These are phyloP conservation scores for Mycetomoellerius zeteki DNA, from an alignment of 1,140 invertebrate genomes.

Conservation along the genomic window DNA sequence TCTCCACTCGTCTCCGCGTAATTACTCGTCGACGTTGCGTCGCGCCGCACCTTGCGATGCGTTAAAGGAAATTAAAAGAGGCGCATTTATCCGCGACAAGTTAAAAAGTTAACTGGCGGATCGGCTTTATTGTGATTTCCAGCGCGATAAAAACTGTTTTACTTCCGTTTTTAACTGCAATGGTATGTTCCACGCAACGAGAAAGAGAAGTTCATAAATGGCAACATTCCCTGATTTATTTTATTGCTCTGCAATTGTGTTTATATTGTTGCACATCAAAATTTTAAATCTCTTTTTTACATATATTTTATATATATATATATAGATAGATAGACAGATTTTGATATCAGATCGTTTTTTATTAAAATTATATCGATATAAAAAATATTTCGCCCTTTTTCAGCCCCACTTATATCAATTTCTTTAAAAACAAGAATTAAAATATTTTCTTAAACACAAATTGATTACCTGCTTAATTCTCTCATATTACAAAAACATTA, in stretches of 20 bases:
- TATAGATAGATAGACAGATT: no score
- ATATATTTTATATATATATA: no score
- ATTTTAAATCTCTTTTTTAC: not conserved
- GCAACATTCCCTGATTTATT: conserved; percentile 1
- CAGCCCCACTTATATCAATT: no score
- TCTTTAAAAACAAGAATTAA: not conserved
- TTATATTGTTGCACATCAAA: not conserved
- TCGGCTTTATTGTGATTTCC: conserved; percentile 57
- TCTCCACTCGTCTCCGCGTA: conserved; percentile 30
- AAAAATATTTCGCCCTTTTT: no score
- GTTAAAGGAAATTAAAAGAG: conserved; percentile 61
- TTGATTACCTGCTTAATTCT: not conserved
- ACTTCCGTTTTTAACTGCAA: conserved; percentile 30
- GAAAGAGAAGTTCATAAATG: not conserved
- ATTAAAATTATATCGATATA: no score
- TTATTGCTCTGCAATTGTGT: not conserved
- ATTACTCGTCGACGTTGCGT: conserved; percentile 47
- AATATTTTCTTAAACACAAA: not conserved
- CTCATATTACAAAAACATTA: not conserved
- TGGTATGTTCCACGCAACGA: not conserved
- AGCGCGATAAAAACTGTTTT: conserved; percentile 33
- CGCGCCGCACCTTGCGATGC: conserved; percentile 36
- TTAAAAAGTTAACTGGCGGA: conserved; percentile 53
- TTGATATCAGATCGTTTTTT: no score
- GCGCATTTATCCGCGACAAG: conserved; percentile 43